phyloP scores from a whole-genome alignment of 1,140 invertebrate species.

The Ooceraea biroi region DNA sequence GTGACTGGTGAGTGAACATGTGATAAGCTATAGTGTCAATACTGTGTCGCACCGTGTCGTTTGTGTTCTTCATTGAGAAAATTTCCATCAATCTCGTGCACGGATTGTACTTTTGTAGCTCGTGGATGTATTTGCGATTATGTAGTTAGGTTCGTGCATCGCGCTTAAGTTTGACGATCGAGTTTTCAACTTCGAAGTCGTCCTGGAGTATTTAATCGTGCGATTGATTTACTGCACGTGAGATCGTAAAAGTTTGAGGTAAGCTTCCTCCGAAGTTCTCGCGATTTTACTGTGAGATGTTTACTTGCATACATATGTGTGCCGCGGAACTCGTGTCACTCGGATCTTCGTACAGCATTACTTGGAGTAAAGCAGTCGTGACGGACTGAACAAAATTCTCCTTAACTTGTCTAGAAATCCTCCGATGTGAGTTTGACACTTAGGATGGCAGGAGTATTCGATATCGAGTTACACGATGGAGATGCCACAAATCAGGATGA shows the following conservation, averaged over 20 bases:
- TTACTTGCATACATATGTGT: background rate
- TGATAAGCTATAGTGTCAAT: too few species aligned
- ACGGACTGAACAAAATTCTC: background rate
- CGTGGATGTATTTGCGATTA: slow-evolving; percentile 42
- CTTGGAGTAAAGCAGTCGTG: background rate
- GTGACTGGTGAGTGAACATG: too few species aligned
- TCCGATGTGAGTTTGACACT: slow-evolving; percentile 76
- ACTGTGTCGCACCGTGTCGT: too few species aligned
- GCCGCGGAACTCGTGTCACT: slow-evolving; percentile 15
- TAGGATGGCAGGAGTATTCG: slow-evolving; percentile 94
- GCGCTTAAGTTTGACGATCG: background rate
- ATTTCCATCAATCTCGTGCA: background rate
- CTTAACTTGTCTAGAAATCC: background rate
- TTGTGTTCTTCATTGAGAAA: too few species aligned
- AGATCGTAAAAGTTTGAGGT: slow-evolving; percentile 7
- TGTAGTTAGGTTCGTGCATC: slow-evolving; percentile 16
- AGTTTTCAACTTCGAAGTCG: background rate
- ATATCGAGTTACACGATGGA: slow-evolving; percentile 94
- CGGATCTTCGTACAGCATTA: background rate
- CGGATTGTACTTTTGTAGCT: background rate
- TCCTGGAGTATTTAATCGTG: background rate
- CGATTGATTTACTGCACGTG: background rate
- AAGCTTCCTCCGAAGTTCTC: background rate
- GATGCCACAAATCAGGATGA: slow-evolving; percentile 89
- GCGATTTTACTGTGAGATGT: background rate